Evolutionary conservation across 1,140 invertebrate genomes (phyloP).

Genomic region (Varroa destructor): DNA sequence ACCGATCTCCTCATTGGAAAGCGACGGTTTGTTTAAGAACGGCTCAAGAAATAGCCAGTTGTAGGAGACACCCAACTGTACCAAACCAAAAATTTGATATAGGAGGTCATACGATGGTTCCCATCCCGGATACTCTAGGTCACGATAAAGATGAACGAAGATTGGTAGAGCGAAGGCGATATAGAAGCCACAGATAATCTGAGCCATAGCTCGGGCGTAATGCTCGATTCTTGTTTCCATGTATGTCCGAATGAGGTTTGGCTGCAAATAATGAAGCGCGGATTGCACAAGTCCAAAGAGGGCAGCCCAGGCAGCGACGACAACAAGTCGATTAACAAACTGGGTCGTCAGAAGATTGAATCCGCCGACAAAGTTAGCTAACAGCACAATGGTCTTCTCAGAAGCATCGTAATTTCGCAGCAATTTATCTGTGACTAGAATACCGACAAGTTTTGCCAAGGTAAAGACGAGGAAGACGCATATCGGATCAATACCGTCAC

Average conservation of each 20-base stretch:
- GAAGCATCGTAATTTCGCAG: slow-evolving; percentile 2
- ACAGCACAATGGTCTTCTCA: slow-evolving; percentile 11
- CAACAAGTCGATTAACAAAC: slow-evolving; percentile 1
- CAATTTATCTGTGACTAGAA: not conserved
- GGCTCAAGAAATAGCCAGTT: slow-evolving; percentile 17
- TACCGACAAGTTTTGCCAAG: not conserved
- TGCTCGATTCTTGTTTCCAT: not conserved
- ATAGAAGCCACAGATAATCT: not conserved
- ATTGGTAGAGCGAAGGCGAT: not conserved
- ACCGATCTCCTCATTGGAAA: too few species aligned
- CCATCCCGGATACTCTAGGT: not conserved
- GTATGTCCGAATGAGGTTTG: not conserved
- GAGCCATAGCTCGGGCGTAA: not conserved
- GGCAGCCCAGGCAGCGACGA: slow-evolving; percentile 1
- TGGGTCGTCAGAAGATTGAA: slow-evolving; percentile 5
- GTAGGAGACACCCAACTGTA: slow-evolving; percentile 5
- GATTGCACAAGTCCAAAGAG: not conserved
- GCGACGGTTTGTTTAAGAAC: not conserved
- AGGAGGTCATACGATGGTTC: slow-evolving; percentile 6
- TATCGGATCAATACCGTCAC: not conserved
- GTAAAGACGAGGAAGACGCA: not conserved
- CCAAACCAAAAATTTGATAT: slow-evolving; percentile 7
- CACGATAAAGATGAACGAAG: slow-evolving; percentile 5
- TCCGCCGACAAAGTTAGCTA: slow-evolving; percentile 7
- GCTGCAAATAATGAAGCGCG: not conserved